These are phyloP conservation scores for Pituophis catenifer DNA, from an alignment of 2,113 vertebrate genomes.

Conservation along the genomic window DNA sequence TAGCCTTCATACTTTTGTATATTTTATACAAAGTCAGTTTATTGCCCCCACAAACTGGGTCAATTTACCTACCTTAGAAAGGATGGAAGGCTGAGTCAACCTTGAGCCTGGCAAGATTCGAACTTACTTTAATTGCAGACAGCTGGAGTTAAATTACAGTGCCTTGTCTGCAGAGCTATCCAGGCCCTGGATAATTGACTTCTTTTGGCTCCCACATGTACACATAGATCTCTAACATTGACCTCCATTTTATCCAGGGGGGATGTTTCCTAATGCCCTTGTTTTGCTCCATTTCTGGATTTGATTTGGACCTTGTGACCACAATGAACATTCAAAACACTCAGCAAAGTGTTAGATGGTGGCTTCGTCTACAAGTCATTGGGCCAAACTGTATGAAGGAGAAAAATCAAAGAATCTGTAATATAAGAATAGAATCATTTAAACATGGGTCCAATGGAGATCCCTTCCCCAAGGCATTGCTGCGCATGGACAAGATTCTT, in stretches of 20 bases:
- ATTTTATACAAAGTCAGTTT: too few relatives aligned
- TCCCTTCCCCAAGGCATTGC: constrained; percentile 43
- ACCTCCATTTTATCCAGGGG: neutral
- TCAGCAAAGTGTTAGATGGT: neutral
- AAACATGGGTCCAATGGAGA: neutral
- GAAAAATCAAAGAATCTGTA: neutral
- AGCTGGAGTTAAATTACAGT: too few relatives aligned
- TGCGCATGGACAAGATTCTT: constrained; percentile 63
- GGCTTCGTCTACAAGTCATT: neutral
- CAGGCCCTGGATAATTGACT: neutral
- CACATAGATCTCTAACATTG: neutral
- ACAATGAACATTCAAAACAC: neutral
- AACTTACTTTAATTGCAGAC: too few relatives aligned
- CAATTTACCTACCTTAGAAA: too few relatives aligned
- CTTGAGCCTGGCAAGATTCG: too few relatives aligned
- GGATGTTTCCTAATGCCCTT: neutral
- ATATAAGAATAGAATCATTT: neutral
- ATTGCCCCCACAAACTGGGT: too few relatives aligned
- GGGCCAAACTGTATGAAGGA: neutral
- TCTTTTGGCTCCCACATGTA: neutral
- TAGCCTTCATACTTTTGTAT: too few relatives aligned
- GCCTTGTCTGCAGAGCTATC: too few relatives aligned
- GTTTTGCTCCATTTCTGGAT: neutral
- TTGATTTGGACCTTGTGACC: neutral
- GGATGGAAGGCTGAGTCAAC: too few relatives aligned